Conservation (phyloP, 1,140 invertebrate genomes). For the Chelonus insularis region DNA sequence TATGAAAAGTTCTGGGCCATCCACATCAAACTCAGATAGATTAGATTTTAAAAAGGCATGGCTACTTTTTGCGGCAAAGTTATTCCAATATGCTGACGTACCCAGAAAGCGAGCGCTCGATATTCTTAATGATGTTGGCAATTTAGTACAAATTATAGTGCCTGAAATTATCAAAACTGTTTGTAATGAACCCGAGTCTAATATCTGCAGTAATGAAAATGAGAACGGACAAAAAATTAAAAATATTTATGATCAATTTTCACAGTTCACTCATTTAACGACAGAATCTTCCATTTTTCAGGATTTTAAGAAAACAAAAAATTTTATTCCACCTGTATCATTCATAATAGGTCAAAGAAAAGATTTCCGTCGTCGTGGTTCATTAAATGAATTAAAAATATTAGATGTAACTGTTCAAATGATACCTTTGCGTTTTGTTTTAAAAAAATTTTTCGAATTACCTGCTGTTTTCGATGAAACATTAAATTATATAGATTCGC, state of each 20-base stretch:
- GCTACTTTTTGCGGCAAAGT: slow-evolving; percentile 12
- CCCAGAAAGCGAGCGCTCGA: background rate
- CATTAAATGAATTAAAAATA: background rate
- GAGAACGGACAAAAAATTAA: background rate
- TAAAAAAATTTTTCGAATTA: too few species aligned
- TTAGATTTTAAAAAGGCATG: background rate
- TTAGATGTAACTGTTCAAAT: too few species aligned
- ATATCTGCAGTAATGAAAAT: too few species aligned
- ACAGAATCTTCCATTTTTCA: slow-evolving; percentile 8
- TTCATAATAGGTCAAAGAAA: slow-evolving; percentile 5
- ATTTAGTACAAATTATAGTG: slow-evolving; percentile 10
- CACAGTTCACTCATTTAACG: slow-evolving; percentile 1
- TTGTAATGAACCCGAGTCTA: background rate
- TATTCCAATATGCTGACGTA: slow-evolving; percentile 13
- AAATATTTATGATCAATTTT: background rate
- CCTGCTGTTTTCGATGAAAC: too few species aligned
- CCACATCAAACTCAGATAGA: background rate
- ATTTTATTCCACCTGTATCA: slow-evolving; percentile 8
- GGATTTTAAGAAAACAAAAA: slow-evolving; percentile 1
- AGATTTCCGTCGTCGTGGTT: background rate
- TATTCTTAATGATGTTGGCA: slow-evolving; percentile 16
- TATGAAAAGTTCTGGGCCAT: background rate
- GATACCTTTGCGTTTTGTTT: too few species aligned
- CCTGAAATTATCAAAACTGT: slow-evolving; percentile 1
- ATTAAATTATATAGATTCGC: too few species aligned